Evolutionary conservation across 2,113 vertebrate genomes (phyloP).

Genomic region (Elachura formosa): DNA sequence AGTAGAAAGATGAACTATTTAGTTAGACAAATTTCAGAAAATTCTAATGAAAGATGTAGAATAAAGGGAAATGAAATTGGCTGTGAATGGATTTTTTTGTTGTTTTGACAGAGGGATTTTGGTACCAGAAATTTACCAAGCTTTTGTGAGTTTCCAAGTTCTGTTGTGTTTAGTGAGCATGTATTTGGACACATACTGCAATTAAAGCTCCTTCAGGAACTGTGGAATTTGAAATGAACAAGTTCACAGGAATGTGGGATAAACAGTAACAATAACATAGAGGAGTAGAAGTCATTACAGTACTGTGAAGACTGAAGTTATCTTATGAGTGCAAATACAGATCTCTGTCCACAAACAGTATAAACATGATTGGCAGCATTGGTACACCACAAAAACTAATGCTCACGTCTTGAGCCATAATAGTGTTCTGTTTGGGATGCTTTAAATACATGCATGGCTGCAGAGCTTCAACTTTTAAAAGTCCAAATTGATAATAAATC

Average conservation of each 20-base stretch:
- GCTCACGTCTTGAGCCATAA: rapidly evolving
- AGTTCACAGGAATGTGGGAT: background rate
- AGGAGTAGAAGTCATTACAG: background rate
- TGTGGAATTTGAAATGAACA: background rate
- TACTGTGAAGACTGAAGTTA: background rate
- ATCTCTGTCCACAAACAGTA: background rate
- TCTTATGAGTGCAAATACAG: background rate
- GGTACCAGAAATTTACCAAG: background rate
- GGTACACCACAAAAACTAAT: background rate
- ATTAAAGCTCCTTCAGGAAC: background rate
- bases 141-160: background rate
- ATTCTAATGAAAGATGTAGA: background rate
- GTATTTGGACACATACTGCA: background rate
- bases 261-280: background rate
- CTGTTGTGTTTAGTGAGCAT: background rate
- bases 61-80: background rate
- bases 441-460: background rate
- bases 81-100: background rate
- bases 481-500: background rate
- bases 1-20: background rate
- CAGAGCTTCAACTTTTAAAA: background rate
- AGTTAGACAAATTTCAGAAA: background rate
- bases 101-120: background rate
- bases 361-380: background rate
- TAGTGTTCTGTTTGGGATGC: background rate